Evolutionary conservation across 1,140 invertebrate species (phyloP), one percentile per base, ranked within the genome.

Genomic region (Solenopsis invicta): DNA sequence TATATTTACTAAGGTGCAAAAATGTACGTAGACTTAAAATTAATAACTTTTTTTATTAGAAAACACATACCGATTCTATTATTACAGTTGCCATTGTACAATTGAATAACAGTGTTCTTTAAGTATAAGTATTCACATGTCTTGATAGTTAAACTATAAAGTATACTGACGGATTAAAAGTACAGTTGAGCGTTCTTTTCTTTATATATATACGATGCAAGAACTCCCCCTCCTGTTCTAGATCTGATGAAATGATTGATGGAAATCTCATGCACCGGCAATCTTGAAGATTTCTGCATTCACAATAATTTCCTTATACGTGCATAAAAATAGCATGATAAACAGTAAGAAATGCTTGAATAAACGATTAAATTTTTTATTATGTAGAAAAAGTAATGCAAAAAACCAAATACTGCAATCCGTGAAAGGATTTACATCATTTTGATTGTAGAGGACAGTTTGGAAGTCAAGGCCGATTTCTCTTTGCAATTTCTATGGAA

Each of bases 391-490:
- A 45, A 81, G 6, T 67, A 59, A 4, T 12, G 5, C 21, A 18
- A 56, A 29, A 16, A 34, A 18, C 18, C 13, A 10, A 21, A 24
- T 67, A 45, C 4, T n/a, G 75, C 29, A 89, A 89, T 75, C 61
- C 24, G 18, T 45, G 5, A 16, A 24, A 6, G 21, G 8, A 54
- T 89, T 90, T 90, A 67, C 89, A 85, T 87, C 88, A 90, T 59
- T 50, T 86, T 21, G 37, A 87, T 52, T 2, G 2, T n/a, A 8
- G 12, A 37, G 12, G 1, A n/a, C 16, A 56, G 5, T 76, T 62
- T 77, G 0, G 34, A 41, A 81, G 21, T 56, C 88, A 85, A 87
- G 80, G 80, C 16, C 50, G 74, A 85, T 80, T 87, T 89, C 67
- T 59, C 72, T 29, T 13, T 48, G 41, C 4, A 54, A 69, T 64